Evolutionary conservation across 2,113 vertebrate species (phyloP), one percentile per base, ranked within the genome.

Genomic region (Nothobranchius kuhntae): DNA sequence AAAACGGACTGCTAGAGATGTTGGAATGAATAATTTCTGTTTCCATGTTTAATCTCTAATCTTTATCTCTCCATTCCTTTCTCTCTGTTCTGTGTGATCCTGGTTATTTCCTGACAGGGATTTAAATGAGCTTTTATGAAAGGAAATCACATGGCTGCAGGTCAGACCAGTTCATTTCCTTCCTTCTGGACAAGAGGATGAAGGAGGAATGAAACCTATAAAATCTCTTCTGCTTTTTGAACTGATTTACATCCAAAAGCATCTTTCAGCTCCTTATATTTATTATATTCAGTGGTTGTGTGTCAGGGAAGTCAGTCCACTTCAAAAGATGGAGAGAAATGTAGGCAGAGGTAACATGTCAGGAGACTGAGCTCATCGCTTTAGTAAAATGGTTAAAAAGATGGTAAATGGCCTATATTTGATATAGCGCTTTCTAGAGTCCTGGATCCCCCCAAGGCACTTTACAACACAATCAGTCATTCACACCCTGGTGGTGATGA

Each of bases 131-230:
- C 6, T 40, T 6, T 40, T 40, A 40, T 40, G 38, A 40, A 6
- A 36, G 12, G 36, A 47, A 55, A 78, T 84, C 73, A 76, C 68
- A 81, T 1, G 40, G 42, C 76, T 55, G 36, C 65, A 58, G 79
- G 75, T 83, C 75, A 64, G 53, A 67, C 38, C 60, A 40, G 62
- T 78, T 82, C 35, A 69, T 73, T 69, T 68, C 54, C 54, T 77
- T 78, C 58, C 75, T 71, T 79, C 75, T 71, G 71, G 73, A 69
- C 44, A 9, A 71, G 61, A 6, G 42, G 69, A 66, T 51, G 17
- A 65, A 65, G 51, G 58, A 53, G 47, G 55, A 66, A 58, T 42
- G 11, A 42, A 53, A 2, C 0, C 30, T 30, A 30, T 42, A 40
- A 17, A 59, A 8, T 13, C 30, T 30, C 30, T 30, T 30, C 30